phyloP scores from a whole-genome alignment of 2,888 invertebrate species.

The Hymenopus coronatus region DNA sequence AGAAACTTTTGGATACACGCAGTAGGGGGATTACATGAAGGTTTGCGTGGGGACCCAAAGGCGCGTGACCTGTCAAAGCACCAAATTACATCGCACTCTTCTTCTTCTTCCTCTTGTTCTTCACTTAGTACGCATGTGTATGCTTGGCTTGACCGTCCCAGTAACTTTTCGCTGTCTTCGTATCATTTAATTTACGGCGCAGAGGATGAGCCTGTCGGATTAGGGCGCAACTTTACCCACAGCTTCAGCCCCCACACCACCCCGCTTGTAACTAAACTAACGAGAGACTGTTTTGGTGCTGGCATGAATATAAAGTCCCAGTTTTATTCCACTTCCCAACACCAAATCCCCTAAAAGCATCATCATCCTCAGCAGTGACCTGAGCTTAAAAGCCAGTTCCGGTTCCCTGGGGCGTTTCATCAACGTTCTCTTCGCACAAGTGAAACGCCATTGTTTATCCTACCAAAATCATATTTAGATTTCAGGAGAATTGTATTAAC shows the following conservation, averaged over 20 bases:
- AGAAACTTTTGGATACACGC: not conserved
- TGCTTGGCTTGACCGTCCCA: not conserved
- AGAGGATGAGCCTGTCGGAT: not conserved
- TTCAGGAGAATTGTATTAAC: too few species aligned
- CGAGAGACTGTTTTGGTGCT: not conserved
- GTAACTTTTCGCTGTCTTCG: not conserved
- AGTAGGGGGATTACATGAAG: not conserved
- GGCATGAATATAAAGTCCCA: not conserved
- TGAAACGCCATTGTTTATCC: too few species aligned
- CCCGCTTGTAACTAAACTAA: not conserved
- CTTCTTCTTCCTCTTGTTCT: not conserved
- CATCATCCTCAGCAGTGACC: not conserved
- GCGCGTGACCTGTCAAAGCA: constrained; percentile 18
- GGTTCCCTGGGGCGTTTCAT: not conserved
- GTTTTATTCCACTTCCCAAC: not conserved
- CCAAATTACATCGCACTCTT: constrained; percentile 10
- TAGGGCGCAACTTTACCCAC: not conserved
- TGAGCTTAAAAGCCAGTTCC: not conserved
- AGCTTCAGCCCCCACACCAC: not conserved
- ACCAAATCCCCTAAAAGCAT: not conserved
- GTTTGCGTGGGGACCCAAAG: not conserved
- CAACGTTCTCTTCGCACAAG: too few species aligned
- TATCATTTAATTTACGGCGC: not conserved
- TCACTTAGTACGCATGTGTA: not conserved
- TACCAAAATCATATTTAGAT: too few species aligned